Percentiles rank a stretch among this genome's conserved stretches.
Evolutionary conservation across 2,797 vertebrate species (phyloP).

Genomic region (Mycteria americana): DNA sequence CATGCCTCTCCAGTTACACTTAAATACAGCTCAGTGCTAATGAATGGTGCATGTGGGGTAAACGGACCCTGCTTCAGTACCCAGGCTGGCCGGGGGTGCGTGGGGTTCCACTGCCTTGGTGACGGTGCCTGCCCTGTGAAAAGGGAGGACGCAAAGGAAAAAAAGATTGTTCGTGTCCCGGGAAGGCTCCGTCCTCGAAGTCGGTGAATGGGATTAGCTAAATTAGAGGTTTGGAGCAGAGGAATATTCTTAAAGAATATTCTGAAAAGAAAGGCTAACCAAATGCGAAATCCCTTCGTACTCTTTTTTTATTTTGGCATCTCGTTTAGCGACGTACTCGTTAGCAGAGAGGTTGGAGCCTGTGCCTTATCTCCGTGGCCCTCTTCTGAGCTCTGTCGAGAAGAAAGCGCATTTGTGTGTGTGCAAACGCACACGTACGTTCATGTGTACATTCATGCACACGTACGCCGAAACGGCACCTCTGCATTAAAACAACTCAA

Average conservation of each 20-base stretch:
- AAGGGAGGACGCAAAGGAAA: not conserved
- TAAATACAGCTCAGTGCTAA: not conserved
- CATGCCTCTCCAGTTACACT: not conserved
- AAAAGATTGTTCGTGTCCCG: not conserved
- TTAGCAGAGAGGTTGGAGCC: not conserved
- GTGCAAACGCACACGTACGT: accelerated
- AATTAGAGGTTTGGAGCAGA: not conserved
- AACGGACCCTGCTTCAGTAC: not conserved
- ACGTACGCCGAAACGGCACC: accelerated
- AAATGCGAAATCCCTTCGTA: not conserved
- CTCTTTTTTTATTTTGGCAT: not conserved
- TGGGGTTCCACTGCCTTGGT: not conserved
- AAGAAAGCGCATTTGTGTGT: accelerated
- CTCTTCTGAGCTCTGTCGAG: not conserved
- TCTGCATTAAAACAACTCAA: not conserved
- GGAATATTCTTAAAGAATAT: not conserved
- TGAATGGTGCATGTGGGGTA: accelerated
- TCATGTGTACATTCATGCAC: accelerated
- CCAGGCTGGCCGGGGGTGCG: not conserved
- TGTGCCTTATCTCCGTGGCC: not conserved
- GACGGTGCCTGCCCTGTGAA: accelerated
- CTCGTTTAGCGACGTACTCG: not conserved
- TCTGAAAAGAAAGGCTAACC: not conserved
- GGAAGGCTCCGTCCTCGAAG: not conserved
- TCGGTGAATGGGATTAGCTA: not conserved